A percentile compares a stretch with the other conserved stretches of the same genome.
These are phyloP conservation scores for Heliothis virescens DNA, from an alignment of 1,140 invertebrate species.

Conservation along the genomic window DNA sequence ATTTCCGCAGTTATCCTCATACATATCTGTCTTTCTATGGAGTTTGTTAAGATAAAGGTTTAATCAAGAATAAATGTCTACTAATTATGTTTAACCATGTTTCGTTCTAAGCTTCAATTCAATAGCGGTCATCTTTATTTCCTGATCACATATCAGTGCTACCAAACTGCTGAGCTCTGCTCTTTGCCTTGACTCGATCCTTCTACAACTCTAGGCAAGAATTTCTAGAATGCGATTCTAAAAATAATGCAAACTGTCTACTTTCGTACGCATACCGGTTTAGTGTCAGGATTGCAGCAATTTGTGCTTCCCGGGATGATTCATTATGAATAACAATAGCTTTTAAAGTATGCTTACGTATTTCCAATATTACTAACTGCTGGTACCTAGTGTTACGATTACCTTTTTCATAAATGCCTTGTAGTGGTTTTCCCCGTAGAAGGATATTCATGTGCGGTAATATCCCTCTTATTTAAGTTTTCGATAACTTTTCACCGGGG, in stretches of 20 bases:
- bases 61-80: too few species aligned
- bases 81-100: background rate
- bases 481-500: background rate
- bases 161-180: too few species aligned
- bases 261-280: background rate
- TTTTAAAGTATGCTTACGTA: background rate
- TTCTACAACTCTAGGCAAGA: too few species aligned
- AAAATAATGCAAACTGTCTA: too few species aligned
- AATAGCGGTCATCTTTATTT: too few species aligned
- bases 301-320: conserved; percentile 2
- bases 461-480: background rate
- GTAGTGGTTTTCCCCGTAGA: background rate
- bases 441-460: background rate
- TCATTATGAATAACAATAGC: background rate
- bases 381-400: too few species aligned
- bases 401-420: background rate
- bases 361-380: background rate
- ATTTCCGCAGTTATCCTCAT: too few species aligned
- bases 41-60: background rate
- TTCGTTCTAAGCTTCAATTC: too few species aligned
- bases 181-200: too few species aligned
- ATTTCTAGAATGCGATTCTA: too few species aligned
- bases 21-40: background rate
- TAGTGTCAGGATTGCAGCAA: background rate
- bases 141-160: too few species aligned